Evolutionary conservation across 2,888 invertebrate species (phyloP).

Genomic region (Himalopsyche anomala): DNA sequence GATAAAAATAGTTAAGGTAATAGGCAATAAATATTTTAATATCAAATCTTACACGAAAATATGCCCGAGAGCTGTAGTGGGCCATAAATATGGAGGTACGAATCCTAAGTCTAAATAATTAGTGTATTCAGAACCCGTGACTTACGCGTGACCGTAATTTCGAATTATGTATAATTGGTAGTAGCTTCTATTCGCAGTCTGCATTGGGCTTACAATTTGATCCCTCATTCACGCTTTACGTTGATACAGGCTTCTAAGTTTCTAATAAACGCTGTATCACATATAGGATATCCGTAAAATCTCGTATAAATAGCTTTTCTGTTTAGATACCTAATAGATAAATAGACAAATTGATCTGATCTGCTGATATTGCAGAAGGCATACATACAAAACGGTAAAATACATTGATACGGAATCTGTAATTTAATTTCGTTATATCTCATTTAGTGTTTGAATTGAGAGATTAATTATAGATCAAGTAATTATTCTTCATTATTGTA

Average conservation of each 20-base stretch:
- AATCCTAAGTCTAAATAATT: slow-evolving; percentile 26
- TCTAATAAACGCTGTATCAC: background rate
- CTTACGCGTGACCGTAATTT: slow-evolving; percentile 30
- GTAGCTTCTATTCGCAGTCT: slow-evolving; percentile 26
- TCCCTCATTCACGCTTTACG: background rate
- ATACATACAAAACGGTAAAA: too few species aligned
- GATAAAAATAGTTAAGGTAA: too few species aligned
- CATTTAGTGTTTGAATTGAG: too few species aligned
- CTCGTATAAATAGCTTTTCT: background rate
- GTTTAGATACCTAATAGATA: background rate
- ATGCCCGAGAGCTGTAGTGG: background rate
- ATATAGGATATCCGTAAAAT: background rate
- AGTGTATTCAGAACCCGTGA: slow-evolving; percentile 19
- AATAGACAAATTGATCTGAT: background rate
- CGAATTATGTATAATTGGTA: slow-evolving; percentile 27
- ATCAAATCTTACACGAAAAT: background rate
- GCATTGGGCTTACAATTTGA: background rate
- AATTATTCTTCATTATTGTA: too few species aligned
- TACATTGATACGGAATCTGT: too few species aligned
- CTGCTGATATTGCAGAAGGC: background rate
- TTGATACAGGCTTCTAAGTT: background rate
- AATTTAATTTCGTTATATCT: too few species aligned
- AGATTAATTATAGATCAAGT: too few species aligned
- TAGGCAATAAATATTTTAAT: too few species aligned
- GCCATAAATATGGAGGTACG: background rate